Base-by-base conservation (phyloP, 2,797 vertebrate genomes). In the Diglossa cyanea region DNA sequence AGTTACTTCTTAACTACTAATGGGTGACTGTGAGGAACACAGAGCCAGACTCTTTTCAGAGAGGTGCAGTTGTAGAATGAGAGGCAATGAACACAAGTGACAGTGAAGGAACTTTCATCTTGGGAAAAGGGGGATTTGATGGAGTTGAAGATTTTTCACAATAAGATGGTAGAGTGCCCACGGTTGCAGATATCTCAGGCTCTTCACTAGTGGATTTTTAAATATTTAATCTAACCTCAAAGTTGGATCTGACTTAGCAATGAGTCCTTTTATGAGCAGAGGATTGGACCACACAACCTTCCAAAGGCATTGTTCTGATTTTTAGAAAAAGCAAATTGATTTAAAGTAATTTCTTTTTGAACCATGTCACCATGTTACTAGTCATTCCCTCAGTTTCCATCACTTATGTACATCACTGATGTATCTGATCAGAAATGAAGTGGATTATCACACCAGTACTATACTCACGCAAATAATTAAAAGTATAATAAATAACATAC, bases 311-410 rank as follows among this genome's bases (percentile, higher is more conserved):
- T 74, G 16, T 28, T 95, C 40, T 62, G n/a, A 30, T 60, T 86
- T 68, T 82, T 63, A 71, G 57, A 58, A 84, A 81, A 58, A 74
- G 7, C 21, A 73, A 50, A 42, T 15, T 60, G 16, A 63, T 73
- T 71, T 74, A 21, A 60, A 55, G 11, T 71, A 23, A 31, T 62
- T 66, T 71, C 2, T 55, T 84, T 88, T 78, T 19, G 26, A 84
- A 37, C 17, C 0, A 0, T 67, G 11, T 57, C 8, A 48, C 35
- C 9, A 1, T 26, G 13, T 88, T 60, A 8, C 37, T 48, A 31
- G 13, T 65, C 51, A 11, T 78, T 80, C 33, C 19, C 33, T 58
- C 19, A 10, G 44, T 60, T 91, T 70, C 11, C 14, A 19, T 86
- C 19, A 28, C 31, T 67, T 60, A 26, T 6, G 20, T 53, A 35